Evolutionary conservation across 2,797 vertebrate genomes (phyloP).

Genomic region (Coreius guichenoti): DNA sequence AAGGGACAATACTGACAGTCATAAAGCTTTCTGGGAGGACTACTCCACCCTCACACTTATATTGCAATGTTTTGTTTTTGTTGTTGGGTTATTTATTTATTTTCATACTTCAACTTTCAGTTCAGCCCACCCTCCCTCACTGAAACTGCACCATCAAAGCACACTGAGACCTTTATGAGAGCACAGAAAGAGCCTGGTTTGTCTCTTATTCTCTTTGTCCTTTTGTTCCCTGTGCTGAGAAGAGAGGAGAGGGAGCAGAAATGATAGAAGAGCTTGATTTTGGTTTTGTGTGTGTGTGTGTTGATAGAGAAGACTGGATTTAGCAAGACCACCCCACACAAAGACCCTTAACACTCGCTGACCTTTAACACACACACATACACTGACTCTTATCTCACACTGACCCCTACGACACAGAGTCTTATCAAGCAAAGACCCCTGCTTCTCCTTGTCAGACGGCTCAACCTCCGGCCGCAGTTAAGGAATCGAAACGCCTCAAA

Average conservation of each 20-base stretch:
- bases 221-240: slow-evolving; percentile 34
- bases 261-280: slow-evolving; percentile 43
- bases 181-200: slow-evolving; percentile 22
- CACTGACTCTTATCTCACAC: slow-evolving; percentile 34
- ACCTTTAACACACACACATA: slow-evolving; percentile 35
- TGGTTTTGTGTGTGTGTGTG: slow-evolving; percentile 10
- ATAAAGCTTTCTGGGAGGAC: slow-evolving; percentile 35
- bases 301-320: slow-evolving; percentile 25
- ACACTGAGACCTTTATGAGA: slow-evolving; percentile 26
- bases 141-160: slow-evolving; percentile 43
- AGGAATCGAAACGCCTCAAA: not conserved
- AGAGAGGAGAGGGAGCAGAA: slow-evolving; percentile 28
- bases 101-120: slow-evolving; percentile 6
- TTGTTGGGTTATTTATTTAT: slow-evolving; percentile 19
- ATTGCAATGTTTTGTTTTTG: slow-evolving; percentile 32
- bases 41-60: slow-evolving; percentile 34
- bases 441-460: slow-evolving; percentile 8
- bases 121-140: slow-evolving; percentile 33
- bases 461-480: slow-evolving; percentile 1
- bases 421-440: slow-evolving; percentile 29
- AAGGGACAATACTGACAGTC: slow-evolving; percentile 30
- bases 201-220: slow-evolving; percentile 48
- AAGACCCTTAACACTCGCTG: slow-evolving; percentile 30
- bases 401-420: slow-evolving; percentile 31
- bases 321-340: slow-evolving; percentile 3